Conservation (phyloP, 2,113 vertebrate genomes). For the Cavia aperea region DNA sequence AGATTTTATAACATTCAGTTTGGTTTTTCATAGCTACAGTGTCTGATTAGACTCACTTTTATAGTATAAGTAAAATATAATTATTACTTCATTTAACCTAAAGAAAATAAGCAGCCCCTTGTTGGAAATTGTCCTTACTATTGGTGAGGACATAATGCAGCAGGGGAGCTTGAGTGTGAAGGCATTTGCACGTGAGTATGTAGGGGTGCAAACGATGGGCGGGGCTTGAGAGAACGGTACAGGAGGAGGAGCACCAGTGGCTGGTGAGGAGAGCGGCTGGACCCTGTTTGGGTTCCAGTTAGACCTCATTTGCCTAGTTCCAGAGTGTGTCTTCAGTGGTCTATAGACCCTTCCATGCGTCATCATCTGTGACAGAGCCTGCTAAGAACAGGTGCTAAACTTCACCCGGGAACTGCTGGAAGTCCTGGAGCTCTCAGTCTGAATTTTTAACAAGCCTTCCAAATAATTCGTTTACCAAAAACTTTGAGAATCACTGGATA, state of each 20-base stretch:
- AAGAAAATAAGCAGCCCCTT: background rate
- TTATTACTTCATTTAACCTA: background rate
- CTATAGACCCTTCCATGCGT: background rate
- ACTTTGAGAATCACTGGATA: background rate
- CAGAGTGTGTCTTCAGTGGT: background rate
- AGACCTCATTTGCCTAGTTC: background rate
- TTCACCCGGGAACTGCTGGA: background rate
- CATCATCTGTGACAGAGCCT: background rate
- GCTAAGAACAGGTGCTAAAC: background rate
- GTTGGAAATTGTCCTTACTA: background rate
- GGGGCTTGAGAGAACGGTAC: background rate
- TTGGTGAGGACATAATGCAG: background rate
- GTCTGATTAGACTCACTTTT: background rate
- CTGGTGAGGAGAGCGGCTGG: background rate
- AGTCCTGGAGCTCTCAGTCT: background rate
- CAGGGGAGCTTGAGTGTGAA: background rate
- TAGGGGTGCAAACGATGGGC: too few relatives aligned
- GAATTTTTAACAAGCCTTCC: background rate
- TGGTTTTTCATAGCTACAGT: background rate
- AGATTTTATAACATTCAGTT: background rate
- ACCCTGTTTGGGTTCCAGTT: background rate
- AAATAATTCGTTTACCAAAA: background rate
- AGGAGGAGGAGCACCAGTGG: background rate
- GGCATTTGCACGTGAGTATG: fast-evolving
- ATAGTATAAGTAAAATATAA: background rate